Evolutionary conservation across 2,888 invertebrate species (phyloP).

Genomic region (Anagyrus pseudococci): DNA sequence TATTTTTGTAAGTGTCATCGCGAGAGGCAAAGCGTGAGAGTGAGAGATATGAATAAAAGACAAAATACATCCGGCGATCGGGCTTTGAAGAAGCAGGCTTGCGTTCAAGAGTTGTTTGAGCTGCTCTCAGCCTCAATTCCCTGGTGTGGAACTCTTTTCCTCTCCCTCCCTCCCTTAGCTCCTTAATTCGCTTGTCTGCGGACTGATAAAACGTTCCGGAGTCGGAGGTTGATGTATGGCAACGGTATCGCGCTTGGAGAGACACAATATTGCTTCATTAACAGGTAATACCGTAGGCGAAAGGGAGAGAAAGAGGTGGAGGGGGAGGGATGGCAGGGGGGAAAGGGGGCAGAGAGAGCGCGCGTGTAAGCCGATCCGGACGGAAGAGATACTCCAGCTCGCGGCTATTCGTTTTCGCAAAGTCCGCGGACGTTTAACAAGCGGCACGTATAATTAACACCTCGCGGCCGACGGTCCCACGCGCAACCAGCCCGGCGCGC

Average conservation of each 20-base stretch:
- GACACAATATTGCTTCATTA: constrained; percentile 39
- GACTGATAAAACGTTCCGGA: constrained; percentile 42
- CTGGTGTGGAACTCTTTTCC: constrained; percentile 12
- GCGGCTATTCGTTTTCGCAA: constrained; percentile 27
- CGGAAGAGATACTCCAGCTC: neutral
- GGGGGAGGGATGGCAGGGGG: too few relatives aligned
- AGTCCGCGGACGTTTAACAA: constrained; percentile 25
- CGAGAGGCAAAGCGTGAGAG: too few relatives aligned
- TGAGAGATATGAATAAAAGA: too few relatives aligned
- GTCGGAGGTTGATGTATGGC: constrained; percentile 29
- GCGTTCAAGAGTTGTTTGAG: too few relatives aligned
- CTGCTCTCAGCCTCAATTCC: too few relatives aligned
- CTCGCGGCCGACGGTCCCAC: too few relatives aligned
- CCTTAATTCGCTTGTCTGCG: constrained; percentile 6
- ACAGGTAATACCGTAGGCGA: constrained; percentile 21
- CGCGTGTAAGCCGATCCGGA: neutral
- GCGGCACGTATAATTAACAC: constrained; percentile 35
- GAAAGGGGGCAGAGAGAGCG: too few relatives aligned
- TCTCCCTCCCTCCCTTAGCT: neutral
- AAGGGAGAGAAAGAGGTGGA: too few relatives aligned
- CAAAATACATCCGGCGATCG: too few relatives aligned
- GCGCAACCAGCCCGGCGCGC: too few relatives aligned
- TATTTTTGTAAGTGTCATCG: too few relatives aligned
- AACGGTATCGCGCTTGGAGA: constrained; percentile 20
- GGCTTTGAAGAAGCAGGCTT: too few relatives aligned